These are phyloP conservation scores for Drosophila paracracens DNA, from an alignment of 2,888 invertebrate genomes.

Conservation along the genomic window DNA sequence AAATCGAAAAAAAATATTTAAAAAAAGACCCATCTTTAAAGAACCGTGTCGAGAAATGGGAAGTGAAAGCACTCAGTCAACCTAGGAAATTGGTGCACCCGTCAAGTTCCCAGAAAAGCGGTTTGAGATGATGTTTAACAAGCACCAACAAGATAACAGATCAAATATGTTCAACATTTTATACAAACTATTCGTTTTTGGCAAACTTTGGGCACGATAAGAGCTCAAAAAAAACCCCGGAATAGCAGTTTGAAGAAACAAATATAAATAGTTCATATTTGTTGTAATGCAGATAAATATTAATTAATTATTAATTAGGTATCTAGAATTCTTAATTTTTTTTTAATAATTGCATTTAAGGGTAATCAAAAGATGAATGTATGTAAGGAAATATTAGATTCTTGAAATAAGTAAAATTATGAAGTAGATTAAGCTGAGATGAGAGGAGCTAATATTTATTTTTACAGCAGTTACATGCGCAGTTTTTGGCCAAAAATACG, in stretches of 20 bases:
- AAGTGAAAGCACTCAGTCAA: slow-evolving; percentile 26
- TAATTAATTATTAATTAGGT: not conserved
- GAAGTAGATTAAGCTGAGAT: not conserved
- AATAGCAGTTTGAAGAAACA: not conserved
- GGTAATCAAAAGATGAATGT: not conserved
- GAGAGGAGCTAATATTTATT: slow-evolving; percentile 5
- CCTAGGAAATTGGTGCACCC: not conserved
- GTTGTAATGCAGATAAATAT: not conserved
- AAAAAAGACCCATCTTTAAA: not conserved
- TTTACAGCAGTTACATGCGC: slow-evolving; percentile 26
- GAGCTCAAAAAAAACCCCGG: not conserved
- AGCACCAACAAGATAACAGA: slow-evolving; percentile 32
- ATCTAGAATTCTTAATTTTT: too few relatives aligned
- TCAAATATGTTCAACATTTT: slow-evolving; percentile 28
- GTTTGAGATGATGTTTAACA: slow-evolving; percentile 37
- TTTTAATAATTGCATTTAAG: not conserved
- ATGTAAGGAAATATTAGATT: not conserved
- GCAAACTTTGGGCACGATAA: slow-evolving; percentile 34
- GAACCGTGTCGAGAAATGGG: slow-evolving; percentile 1
- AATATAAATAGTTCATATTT: not conserved
- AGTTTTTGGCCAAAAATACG: slow-evolving; percentile 21
- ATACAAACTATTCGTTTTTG: slow-evolving; percentile 22
- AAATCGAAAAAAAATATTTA: slow-evolving; percentile 10
- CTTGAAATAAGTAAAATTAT: not conserved
- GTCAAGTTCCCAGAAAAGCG: slow-evolving; percentile 30